These are phyloP conservation scores for Zaprionus vittiger DNA, from an alignment of 1,140 invertebrate genomes.

Conservation along the genomic window DNA sequence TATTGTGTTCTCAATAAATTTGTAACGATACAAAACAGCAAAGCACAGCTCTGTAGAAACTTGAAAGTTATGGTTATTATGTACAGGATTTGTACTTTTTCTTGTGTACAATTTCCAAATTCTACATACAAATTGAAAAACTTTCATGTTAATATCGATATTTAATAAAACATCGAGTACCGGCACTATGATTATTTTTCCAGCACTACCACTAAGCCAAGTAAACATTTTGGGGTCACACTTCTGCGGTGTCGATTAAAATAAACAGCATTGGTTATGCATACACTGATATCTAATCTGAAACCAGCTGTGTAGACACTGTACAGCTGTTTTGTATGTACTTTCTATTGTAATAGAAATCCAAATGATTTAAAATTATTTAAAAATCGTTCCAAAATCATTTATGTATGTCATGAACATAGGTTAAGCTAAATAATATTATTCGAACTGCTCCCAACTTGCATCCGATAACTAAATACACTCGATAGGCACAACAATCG, in stretches of 20 bases:
- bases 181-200: neutral
- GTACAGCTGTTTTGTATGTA: constrained; percentile 30
- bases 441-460: neutral
- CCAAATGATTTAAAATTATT: neutral
- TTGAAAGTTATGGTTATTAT: neutral
- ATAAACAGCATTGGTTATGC: constrained; percentile 1
- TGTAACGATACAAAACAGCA: too few relatives aligned
- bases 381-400: neutral
- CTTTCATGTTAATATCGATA: neutral
- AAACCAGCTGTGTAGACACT: constrained; percentile 22
- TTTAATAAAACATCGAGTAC: neutral
- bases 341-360: constrained; percentile 14
- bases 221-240: constrained; percentile 20
- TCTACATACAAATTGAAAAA: neutral
- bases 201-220: neutral
- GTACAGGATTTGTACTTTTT: neutral
- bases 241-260: neutral
- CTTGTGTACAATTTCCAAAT: neutral
- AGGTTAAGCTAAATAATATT: neutral
- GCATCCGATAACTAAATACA: constrained; percentile 10
- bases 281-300: constrained; percentile 11
- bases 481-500: constrained; percentile 27
- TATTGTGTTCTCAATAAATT: too few relatives aligned
- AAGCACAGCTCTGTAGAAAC: too few relatives aligned
- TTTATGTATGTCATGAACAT: neutral